Evolutionary conservation across 2,888 invertebrate genomes (phyloP), one percentile per base, ranked within the genome.

Genomic region (Drosophila prolongata): DNA sequence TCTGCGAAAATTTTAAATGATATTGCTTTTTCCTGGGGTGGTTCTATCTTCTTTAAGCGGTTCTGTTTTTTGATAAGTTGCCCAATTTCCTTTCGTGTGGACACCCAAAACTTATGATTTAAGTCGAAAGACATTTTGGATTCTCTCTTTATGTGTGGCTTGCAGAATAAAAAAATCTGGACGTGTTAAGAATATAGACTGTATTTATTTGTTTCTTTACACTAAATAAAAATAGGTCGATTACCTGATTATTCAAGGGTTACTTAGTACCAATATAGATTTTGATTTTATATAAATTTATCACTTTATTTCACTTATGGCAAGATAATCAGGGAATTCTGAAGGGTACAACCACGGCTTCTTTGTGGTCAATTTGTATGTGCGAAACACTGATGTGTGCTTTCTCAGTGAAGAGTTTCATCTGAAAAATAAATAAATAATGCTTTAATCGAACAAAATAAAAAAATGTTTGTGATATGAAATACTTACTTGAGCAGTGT

Each of bases 311-410:
- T 68, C 56, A 56, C n/a, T 61, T 60, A 53, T 50, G 43, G 37
- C 37, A 38, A 27, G 38, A 30, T 50, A 74, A 76, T 94, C 94
- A 95, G 76, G 95, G 95, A 75, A 96, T 96, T 89, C 95, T 94
- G 93, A 98, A 98, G 10, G 97, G 97, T 58, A 98, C 97, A 69
- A 98, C 97, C 83, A 98, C 93, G 87, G 97, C 97, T 91, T 98
- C 98, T 91, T 96, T 96, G 90, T 98, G 97, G 88, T 97, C 96
- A 62, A 98, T 96, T 90, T 95, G 95, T n/a, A 98, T 94, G 77
- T 96, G 96, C 14, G 94, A 94, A 72, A 97, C 94, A 54, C 97
- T 96, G 35, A 94, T 93, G 14, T 95, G 94, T 4, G 96, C 95
- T 90, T 95, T 95, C 80, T 94, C 94, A 42, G 96, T 94, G 56